Base-by-base conservation (phyloP, 2,888 invertebrate genomes). In the Heliconius erato region DNA sequence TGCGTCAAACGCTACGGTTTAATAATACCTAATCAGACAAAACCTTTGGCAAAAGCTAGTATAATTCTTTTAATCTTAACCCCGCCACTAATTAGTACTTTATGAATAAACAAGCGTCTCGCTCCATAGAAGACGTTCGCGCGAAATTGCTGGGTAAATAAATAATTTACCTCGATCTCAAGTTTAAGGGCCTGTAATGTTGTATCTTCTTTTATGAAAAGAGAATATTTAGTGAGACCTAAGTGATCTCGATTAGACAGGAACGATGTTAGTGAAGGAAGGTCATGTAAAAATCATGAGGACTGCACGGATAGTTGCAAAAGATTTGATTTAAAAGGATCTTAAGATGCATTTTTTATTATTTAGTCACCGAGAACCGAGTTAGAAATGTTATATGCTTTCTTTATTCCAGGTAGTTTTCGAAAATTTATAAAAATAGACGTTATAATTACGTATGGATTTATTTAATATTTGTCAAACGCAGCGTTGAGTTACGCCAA, bases 121-220 rank as follows among this genome's bases (percentile, higher is more conserved):
- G 26, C 40, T 40, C 23, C 65, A 28, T 78, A 71, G 40, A 28
- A 67, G 65, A 67, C 28, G 67, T 78, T 65, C 44, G 65, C 26
- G 65, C 26, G 65, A 77, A 77, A 77, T 77, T 77, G 63, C 77
- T 77, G 11, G n/a, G 40, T 77, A 65, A 78, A 78, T 78, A 78
- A 67, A 44, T 78, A 44, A 78, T 78, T 78, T 44, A 78, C 67
- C n/a, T 65, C 28, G 28, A 19, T 28, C n/a, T 65, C 67, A 12
- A 65, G 65, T 78, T 65, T 26, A 12, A 44, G 5, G 19, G 32
- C 11, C 3, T 9, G 26, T n/a, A 16, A 67, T 44, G 5, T 44
- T 40, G 35, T 35, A 32, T 28, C 19, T 32, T 68, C 19, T 32
- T 14, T 32, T 32, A 67, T 12, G 65, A 16, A 67, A 26, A 67